Base-by-base conservation (phyloP, 1,140 invertebrate species). In the Coboldia fuscipes region DNA sequence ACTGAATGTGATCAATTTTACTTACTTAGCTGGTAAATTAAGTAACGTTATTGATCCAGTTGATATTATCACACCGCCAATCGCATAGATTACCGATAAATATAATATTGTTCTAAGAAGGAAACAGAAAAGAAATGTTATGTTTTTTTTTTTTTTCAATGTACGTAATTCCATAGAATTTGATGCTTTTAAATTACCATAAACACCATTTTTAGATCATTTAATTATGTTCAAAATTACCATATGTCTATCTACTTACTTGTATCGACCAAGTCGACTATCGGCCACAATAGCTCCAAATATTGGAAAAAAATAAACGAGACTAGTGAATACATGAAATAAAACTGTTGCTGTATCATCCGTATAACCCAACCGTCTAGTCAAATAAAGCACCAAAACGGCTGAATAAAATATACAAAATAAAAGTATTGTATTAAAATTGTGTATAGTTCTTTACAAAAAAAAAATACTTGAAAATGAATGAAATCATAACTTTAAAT, bases 261-360 rank as follows among this genome's bases (percentile, higher is more conserved):
- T 56, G 53, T 74, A 82, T 43, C 73, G 63, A 37, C 77, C 80
- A 1, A 82, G 60, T 52, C 64, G 72, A 32, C 73, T 72, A 46
- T 85, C 81, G 1, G 79, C 79, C 13, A 81, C 56, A 45, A 81
- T 70, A 19, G 79, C 77, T 7, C 80, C 79, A 16, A 81, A 50
- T 18, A 83, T 39, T 0, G 80, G 76, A 23, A 72, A 72, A 51
- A 79, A 72, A 48, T 81, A 83, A 28, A 73, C 75, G 14, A 79
- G 51, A 62, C 75, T 77, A 5, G 64, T 65, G 52, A 81, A 84
- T 2, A 61, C 56, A 52, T 84, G 77, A 55, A 74, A 83, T 21
- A 78, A 60, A 13, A 74, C 60, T 2, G 77, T 82, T 0, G 76
- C 65, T 2, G 52, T 52, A 41, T 74, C 61, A 33, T 72, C 65